phyloP scores from a whole-genome alignment of 2,888 invertebrate species.

The Tinea trinotella region DNA sequence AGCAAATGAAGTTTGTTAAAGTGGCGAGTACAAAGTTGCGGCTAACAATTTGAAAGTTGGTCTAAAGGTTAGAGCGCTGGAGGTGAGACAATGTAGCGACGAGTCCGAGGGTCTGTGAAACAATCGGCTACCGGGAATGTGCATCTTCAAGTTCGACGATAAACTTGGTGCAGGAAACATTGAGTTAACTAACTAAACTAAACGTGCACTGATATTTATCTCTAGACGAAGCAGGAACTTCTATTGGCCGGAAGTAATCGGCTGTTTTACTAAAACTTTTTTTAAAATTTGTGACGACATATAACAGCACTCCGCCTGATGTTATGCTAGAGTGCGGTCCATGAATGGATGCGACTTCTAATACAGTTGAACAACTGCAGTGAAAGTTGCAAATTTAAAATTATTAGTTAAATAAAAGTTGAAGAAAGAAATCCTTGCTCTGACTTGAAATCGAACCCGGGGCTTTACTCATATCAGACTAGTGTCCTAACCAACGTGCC shows the following conservation, averaged over 20 bases:
- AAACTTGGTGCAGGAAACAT: constrained; percentile 17
- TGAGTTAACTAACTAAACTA: constrained; percentile 16
- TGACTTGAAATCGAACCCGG: too few relatives aligned
- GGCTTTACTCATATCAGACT: too few relatives aligned
- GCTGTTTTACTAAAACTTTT: too few relatives aligned
- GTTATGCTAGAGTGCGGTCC: too few relatives aligned
- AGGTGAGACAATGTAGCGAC: constrained; percentile 48
- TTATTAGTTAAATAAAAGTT: too few relatives aligned
- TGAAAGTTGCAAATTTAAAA: too few relatives aligned
- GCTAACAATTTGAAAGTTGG: constrained; percentile 65
- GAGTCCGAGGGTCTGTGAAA: constrained; percentile 3
- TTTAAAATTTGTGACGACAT: too few relatives aligned
- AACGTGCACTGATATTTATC: constrained; percentile 10
- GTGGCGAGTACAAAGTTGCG: constrained; percentile 46
- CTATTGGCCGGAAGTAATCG: not conserved
- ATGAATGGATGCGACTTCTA: too few relatives aligned
- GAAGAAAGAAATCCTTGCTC: too few relatives aligned
- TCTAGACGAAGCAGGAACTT: constrained; percentile 2
- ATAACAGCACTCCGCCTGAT: too few relatives aligned
- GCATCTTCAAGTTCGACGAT: constrained; percentile 6
- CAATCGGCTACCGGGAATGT: constrained; percentile 11
- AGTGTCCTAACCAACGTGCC: too few relatives aligned
- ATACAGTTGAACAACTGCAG: too few relatives aligned
- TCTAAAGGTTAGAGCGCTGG: constrained; percentile 39
- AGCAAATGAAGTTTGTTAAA: constrained; percentile 54